Conservation (phyloP, 2,888 invertebrate genomes). For the Ectemnius continuus region DNA sequence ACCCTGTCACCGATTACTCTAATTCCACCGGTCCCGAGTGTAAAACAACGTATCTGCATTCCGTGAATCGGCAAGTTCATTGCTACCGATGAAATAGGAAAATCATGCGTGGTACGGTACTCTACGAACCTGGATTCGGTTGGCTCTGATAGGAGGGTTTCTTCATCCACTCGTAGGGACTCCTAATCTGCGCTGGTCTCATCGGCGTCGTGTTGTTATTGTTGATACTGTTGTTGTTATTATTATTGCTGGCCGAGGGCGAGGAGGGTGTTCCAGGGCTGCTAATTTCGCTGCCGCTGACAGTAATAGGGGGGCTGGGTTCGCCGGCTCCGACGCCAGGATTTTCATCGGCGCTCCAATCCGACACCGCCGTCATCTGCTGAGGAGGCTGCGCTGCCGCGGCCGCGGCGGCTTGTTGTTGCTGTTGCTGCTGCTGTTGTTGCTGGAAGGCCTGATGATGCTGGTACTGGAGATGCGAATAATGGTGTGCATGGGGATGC, state of each 20-base stretch:
- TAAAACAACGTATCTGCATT: not conserved
- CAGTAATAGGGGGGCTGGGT: constrained; percentile 82
- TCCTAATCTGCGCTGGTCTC: constrained; percentile 86
- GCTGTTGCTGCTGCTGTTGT: constrained; percentile 74
- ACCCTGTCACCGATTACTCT: constrained; percentile 23
- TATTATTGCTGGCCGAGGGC: constrained; percentile 73
- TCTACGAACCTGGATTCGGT: constrained; percentile 87
- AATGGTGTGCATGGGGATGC: constrained; percentile 77
- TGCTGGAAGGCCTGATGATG: constrained; percentile 79
- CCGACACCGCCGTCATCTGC: constrained; percentile 50
- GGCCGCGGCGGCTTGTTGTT: constrained; percentile 43
- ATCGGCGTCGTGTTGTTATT: constrained; percentile 75
- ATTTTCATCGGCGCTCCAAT: constrained; percentile 68
- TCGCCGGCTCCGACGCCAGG: constrained; percentile 44
- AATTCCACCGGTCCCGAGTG: not conserved
- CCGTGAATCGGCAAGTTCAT: not conserved
- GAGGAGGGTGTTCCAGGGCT: constrained; percentile 79
- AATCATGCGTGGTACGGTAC: no score
- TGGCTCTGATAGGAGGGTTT: constrained; percentile 91
- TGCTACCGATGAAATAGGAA: not conserved
- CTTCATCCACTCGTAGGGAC: constrained; percentile 96
- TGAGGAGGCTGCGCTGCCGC: constrained; percentile 21
- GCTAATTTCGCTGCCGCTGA: constrained; percentile 82
- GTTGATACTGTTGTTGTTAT: constrained; percentile 58
- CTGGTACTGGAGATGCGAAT: constrained; percentile 75